Conservation (phyloP, 2,888 invertebrate genomes). For the Platypus cylindrus region DNA sequence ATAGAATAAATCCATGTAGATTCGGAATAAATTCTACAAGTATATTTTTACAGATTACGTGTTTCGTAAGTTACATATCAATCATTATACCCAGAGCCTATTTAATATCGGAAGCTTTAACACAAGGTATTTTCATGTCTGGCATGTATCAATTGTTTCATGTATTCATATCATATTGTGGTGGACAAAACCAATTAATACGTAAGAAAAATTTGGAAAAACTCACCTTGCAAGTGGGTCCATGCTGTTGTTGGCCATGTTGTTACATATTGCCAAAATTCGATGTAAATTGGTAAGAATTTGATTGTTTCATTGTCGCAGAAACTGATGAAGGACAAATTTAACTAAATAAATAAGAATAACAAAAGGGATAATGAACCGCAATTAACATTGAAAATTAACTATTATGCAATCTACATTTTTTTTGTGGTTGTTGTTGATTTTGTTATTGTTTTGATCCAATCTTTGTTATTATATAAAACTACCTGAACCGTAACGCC, state of each 20-base stretch:
- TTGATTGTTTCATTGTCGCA: no score
- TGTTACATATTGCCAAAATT: constrained; percentile 46
- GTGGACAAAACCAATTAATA: constrained; percentile 46
- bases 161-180: constrained; percentile 51
- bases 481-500: no score
- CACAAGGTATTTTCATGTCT: constrained; percentile 56
- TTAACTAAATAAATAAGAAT: no score
- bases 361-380: no score
- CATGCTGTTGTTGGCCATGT: constrained; percentile 66
- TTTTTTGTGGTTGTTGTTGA: no score
- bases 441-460: no score
- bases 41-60: constrained; percentile 41
- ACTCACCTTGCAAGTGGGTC: constrained; percentile 49
- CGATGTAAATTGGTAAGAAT: constrained; percentile 43
- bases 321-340: no score
- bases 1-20: background rate
- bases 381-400: no score
- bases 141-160: constrained; percentile 58
- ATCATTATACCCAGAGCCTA: constrained; percentile 51
- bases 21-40: background rate
- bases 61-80: constrained; percentile 43
- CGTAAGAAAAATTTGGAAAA: constrained; percentile 43
- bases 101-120: constrained; percentile 52
- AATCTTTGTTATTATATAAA: no score
- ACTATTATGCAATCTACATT: no score